Conservation (phyloP, 2,888 invertebrate species). For the Oscheius sp. region DNA sequence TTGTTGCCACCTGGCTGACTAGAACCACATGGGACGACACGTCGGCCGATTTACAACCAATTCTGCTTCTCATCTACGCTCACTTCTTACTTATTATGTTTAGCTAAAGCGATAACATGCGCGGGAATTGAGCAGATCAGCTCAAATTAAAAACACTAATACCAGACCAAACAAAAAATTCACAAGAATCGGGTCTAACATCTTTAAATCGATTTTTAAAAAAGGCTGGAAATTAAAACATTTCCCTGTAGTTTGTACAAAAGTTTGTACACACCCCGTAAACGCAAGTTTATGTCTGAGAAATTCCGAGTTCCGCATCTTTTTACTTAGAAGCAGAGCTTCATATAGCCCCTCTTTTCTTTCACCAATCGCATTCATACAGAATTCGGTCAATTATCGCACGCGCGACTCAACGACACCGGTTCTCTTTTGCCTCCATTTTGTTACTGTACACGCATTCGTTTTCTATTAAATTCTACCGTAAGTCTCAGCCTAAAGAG, state of each 20-base stretch:
- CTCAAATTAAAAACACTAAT: no score
- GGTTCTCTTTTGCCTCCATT: conserved; percentile 9
- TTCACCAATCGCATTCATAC: conserved; percentile 4
- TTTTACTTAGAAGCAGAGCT: neutral
- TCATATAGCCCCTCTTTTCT: neutral
- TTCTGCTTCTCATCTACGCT: no score
- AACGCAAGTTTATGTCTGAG: no score
- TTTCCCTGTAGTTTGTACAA: no score
- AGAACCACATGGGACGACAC: conserved; percentile 25
- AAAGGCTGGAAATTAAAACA: no score
- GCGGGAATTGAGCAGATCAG: no score
- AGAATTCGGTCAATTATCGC: conserved; percentile 10
- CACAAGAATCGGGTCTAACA: no score
- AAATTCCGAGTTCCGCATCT: neutral
- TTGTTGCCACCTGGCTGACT: conserved; percentile 25
- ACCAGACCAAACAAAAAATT: no score
- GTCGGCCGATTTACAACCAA: conserved; percentile 13
- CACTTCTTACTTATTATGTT: no score
- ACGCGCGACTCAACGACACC: conserved; percentile 6
- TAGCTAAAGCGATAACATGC: no score
- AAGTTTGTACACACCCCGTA: no score
- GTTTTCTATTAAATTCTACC: neutral
- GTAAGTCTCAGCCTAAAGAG: neutral
- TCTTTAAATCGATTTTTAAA: no score
- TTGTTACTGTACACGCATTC: conserved; percentile 11